phyloP scores from a whole-genome alignment of 1,140 invertebrate species.

The Euglossa dilemma region DNA sequence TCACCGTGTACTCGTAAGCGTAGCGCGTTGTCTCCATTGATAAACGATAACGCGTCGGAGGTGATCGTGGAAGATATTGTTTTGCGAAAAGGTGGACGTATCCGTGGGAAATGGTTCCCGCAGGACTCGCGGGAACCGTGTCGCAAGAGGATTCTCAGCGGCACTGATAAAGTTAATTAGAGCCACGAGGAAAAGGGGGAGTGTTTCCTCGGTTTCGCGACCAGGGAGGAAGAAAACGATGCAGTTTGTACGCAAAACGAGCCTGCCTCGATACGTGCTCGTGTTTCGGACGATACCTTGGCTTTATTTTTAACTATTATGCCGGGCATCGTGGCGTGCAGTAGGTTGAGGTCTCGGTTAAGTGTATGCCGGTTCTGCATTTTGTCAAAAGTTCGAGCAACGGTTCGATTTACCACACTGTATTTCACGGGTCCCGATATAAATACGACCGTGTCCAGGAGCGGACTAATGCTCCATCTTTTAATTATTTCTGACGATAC shows the following conservation, averaged over 20 bases:
- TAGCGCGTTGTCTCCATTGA: constrained; percentile 18
- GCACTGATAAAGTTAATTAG: constrained; percentile 60
- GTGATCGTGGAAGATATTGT: constrained; percentile 36
- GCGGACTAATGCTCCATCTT: too few relatives aligned
- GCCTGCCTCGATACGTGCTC: not conserved
- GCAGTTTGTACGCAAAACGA: constrained; percentile 11
- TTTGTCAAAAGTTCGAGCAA: not conserved
- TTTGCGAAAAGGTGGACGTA: constrained; percentile 16
- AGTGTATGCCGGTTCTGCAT: constrained; percentile 20
- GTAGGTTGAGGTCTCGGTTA: constrained; percentile 48
- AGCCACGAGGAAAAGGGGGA: constrained; percentile 9
- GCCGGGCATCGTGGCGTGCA: constrained; percentile 26
- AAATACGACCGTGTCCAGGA: not conserved
- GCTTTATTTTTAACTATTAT: constrained; percentile 65
- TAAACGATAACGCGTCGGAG: constrained; percentile 10
- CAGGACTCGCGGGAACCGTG: constrained; percentile 59
- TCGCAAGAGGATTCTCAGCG: constrained; percentile 56
- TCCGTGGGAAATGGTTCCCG: constrained; percentile 53
- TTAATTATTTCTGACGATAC: too few relatives aligned
- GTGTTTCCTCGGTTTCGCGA: not conserved
- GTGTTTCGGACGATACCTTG: constrained; percentile 44
- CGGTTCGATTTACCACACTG: not conserved
- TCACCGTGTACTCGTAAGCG: too few relatives aligned
- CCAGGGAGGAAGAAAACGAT: not conserved
- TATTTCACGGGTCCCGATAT: not conserved